phyloP scores from a whole-genome alignment of 1,140 invertebrate species.

The Drosophila arawakana region DNA sequence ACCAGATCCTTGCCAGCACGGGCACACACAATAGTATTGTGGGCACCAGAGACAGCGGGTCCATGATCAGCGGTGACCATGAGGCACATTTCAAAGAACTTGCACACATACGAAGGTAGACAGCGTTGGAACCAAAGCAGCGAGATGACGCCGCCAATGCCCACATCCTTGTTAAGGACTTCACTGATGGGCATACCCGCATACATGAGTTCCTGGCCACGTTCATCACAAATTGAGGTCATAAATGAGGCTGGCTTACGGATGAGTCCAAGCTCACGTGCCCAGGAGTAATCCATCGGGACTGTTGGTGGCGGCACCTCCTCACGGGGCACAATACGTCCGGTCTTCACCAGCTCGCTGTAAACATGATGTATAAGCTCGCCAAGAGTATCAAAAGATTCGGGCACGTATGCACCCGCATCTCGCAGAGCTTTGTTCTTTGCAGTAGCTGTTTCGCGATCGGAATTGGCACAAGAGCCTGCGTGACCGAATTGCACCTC shows the following conservation, averaged over 20 bases:
- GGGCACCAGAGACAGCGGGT: conserved; percentile 99
- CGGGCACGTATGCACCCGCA: conserved; percentile 95
- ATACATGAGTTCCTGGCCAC: conserved; percentile 98
- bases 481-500: conserved; percentile 99
- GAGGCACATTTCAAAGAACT: conserved; percentile 99
- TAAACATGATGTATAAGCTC: conserved; percentile 89
- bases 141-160: conserved; percentile 98
- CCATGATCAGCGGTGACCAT: conserved; percentile 99
- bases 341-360: conserved; percentile 91
- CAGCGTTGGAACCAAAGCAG: conserved; percentile 99
- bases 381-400: conserved; percentile 96
- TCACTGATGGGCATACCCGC: conserved; percentile 99
- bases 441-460: conserved; percentile 95
- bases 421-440: conserved; percentile 95
- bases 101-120: conserved; percentile 96
- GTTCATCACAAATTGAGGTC: conserved; percentile 99
- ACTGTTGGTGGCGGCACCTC: conserved; percentile 99
- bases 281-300: conserved; percentile 99
- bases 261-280: conserved; percentile 98
- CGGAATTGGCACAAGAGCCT: conserved; percentile 98
- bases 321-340: conserved; percentile 93
- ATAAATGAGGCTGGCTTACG: conserved; percentile 99
- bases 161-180: conserved; percentile 94
- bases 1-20: conserved; percentile 99
- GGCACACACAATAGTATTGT: conserved; percentile 99